Base-by-base conservation (phyloP, 2,888 invertebrate genomes). In the Crepidodera aurea region DNA sequence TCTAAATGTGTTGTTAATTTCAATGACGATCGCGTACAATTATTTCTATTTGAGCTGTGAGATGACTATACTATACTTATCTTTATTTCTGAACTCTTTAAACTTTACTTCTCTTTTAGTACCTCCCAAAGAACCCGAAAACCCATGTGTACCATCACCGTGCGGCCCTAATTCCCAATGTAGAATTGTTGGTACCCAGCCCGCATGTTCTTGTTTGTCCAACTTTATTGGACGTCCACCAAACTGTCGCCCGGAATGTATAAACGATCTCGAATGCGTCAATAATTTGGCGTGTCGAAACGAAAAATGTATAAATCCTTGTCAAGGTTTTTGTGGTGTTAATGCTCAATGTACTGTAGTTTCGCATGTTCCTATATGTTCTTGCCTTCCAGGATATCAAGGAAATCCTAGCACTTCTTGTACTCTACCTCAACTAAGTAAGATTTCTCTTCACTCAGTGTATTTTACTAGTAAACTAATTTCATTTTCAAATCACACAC, bases 231-330 rank as follows among this genome's bases (percentile, higher is more conserved):
- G 88, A 10, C 74, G 83, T 22, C 86, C 87, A 42, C 85, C 82
- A 27, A 83, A 84, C 63, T 93, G 93, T 75, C 86, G 89, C 67
- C 92, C 92, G 0, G 93, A 93, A 82, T 94, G 94, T 77, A 83
- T 90, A 32, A 83, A 91, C 46, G 92, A 91, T 78, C 87, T 89
- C 1, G 93, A 94, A 77, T 94, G 93, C 77, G 81, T 88, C 7
- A 87, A 87, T 51, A 86, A 90, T 75, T 81, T 84, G 72, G 91
- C 92, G 8, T 93, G 92, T 74, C 84, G 88, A 16, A 87, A 89
- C 78, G 87, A 88, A 73, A 90, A 90, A 82, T 92, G 92, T 76
- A 84, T 85, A 68, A 90, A 94, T 80, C 94, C 94, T 1, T 94
- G 94, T 71, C 88, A 88, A 1, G 90, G 90, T 34, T 86, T 87